phyloP scores from a whole-genome alignment of 30 jellyfish, hydroid and myxozoan species.

The Pelagia noctiluca region DNA sequence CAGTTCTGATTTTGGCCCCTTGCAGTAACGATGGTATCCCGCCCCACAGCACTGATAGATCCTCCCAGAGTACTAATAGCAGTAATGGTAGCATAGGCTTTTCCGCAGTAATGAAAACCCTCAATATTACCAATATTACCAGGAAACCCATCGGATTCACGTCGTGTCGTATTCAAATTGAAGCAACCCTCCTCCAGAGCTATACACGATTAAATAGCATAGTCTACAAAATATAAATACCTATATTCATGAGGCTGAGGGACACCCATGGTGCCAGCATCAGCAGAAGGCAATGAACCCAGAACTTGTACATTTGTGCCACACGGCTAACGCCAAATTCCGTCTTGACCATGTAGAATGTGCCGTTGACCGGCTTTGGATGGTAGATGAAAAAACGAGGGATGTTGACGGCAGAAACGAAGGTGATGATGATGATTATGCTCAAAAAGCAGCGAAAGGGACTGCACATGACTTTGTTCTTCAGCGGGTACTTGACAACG shows the following conservation, averaged over 20 bases:
- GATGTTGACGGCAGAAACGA: constrained; percentile 54
- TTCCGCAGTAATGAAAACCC: too few relatives aligned
- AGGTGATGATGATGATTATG: constrained; percentile 39
- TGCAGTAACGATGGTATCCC: too few relatives aligned
- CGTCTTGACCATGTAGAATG: constrained; percentile 51
- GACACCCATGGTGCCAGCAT: constrained; percentile 82
- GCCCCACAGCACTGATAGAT: too few relatives aligned
- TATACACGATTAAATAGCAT: too few relatives aligned
- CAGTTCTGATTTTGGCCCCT: too few relatives aligned
- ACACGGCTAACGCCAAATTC: constrained; percentile 65
- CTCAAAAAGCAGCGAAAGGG: constrained; percentile 41
- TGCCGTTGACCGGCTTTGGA: constrained; percentile 68
- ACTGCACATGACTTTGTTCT: constrained; percentile 56
- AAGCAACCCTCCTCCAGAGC: too few relatives aligned
- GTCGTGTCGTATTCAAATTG: too few relatives aligned
- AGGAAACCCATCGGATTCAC: too few relatives aligned
- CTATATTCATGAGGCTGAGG: constrained; percentile 46
- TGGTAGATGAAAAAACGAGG: constrained; percentile 83
- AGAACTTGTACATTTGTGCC: constrained; percentile 69
- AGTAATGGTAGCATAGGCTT: too few relatives aligned
- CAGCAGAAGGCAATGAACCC: constrained; percentile 87
- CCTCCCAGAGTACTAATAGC: too few relatives aligned
- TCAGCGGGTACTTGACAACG: constrained; percentile 68
- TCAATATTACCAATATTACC: too few relatives aligned
- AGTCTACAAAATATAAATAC: too few relatives aligned